Evolutionary conservation across 37 sponge, comb jelly and placozoan species (phyloP).

Genomic region (Tethya wilhelma): DNA sequence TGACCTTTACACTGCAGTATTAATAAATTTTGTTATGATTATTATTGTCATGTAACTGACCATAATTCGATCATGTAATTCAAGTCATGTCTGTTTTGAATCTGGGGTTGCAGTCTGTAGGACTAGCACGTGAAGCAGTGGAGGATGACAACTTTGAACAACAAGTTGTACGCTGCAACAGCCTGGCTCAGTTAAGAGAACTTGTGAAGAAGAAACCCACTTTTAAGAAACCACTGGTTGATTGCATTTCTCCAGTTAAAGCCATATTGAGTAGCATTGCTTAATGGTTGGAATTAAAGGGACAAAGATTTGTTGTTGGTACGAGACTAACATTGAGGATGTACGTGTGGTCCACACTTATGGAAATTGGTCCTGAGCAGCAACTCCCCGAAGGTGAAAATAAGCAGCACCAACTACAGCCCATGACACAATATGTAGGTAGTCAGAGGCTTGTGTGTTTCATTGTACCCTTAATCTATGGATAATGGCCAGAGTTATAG

Average conservation of each 20-base stretch:
- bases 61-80: neutral
- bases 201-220: neutral
- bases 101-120: conserved; percentile 2
- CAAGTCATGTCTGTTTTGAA: neutral
- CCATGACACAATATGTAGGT: no score
- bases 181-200: neutral
- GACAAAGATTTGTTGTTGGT: neutral
- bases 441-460: no score
- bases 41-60: no score
- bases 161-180: conserved; percentile 3
- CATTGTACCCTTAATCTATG: no score
- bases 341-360: neutral
- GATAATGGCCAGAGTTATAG: no score
- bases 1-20: no score
- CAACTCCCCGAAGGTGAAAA: no score
- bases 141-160: neutral
- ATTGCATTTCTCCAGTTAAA: conserved; percentile 8
- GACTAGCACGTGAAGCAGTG: neutral
- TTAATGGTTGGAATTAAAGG: neutral
- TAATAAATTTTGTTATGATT: no score
- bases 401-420: no score
- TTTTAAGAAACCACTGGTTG: neutral
- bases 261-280: neutral
- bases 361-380: neutral
- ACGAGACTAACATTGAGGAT: neutral